These are phyloP conservation scores for Merodon equestris DNA, from an alignment of 2,888 invertebrate species.

Conservation along the genomic window DNA sequence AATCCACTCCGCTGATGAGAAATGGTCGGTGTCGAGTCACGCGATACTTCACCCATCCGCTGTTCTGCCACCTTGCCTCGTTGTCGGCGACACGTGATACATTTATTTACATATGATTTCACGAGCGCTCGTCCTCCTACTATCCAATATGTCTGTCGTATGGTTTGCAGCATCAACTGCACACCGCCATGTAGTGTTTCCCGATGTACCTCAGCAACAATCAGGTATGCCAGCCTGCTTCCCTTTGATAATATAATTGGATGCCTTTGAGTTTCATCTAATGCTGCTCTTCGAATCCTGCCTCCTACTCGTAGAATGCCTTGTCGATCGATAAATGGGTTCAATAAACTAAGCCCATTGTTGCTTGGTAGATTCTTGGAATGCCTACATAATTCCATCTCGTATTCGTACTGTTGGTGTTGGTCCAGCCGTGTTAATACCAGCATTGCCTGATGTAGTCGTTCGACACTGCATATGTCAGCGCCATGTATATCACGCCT, in stretches of 20 bases:
- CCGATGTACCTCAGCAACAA: constrained; percentile 4
- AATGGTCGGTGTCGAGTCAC: constrained; percentile 33
- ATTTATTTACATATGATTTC: constrained; percentile 23
- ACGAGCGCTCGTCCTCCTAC: constrained; percentile 28
- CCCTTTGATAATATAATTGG: constrained; percentile 27
- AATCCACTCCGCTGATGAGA: constrained; percentile 30
- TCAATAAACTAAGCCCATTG: constrained; percentile 18
- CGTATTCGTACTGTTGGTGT: constrained; percentile 14
- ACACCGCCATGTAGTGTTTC: constrained; percentile 12
- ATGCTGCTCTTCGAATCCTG: constrained; percentile 26
- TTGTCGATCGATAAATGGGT: constrained; percentile 21
- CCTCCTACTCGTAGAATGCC: constrained; percentile 31
- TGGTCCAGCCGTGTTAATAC: constrained; percentile 16
- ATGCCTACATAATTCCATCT: constrained; percentile 13
- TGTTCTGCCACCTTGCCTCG: constrained; percentile 11
- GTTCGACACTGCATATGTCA: constrained; percentile 7
- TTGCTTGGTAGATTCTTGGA: constrained; percentile 16
- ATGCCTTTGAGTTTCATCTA: constrained; percentile 18
- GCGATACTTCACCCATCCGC: constrained; percentile 28
- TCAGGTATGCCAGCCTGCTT: constrained; percentile 12
- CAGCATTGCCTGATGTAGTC: constrained; percentile 8
- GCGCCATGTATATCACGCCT: not conserved
- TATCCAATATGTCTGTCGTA: constrained; percentile 16
- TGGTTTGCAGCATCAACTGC: constrained; percentile 17
- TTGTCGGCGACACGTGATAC: constrained; percentile 30